Evolutionary conservation across 2,888 invertebrate species (phyloP), one percentile per base, ranked within the genome.

Genomic region (Drosophila kanekoi): DNA sequence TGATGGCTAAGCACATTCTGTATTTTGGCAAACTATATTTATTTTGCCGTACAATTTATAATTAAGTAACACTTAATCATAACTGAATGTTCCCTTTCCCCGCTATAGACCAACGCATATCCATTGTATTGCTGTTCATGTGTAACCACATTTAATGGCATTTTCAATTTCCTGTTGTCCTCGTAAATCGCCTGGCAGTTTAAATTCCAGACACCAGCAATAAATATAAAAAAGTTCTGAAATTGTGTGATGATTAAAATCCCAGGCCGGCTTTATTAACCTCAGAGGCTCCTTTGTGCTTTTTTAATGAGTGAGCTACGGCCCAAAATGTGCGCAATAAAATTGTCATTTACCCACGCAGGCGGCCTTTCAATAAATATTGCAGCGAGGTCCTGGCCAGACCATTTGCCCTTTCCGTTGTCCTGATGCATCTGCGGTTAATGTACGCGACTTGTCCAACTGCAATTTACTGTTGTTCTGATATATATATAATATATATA

Each of bases 381-480:
- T 47, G 51, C 54, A 59, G 23, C 56, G 16, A 44, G 28, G 32
- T 53, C 11, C 18, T 37, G 41, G n/a, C 28, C 28, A 10, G 28
- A 8, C 13, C 32, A 28, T 28, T 28, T 28, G 8, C 28, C 8
- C 8, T 28, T 28, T 78, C 41, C 64, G 57, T 65, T 67, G 57
- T 67, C 10, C 57, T 16, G 18, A n/a, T 51, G 58, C 71, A 78
- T 81, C 71, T 71, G 78, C 41, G 66, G 66, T 81, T 78, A 78
- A 78, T 81, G 78, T 62, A 54, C 61, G 74, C 62, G 72, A 57
- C 54, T 53, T 53, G 72, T 62, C 38, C 61, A 40, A 51, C 47
- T 80, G 81, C 73, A 77, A 73, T 81, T 77, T 68, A 77, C 64
- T 68, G 61, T 62, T 51, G 53, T 60, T 57, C 51, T 18, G 23